Evolutionary conservation across 30 jellyfish, hydroid and myxozoan species (phyloP).

Genomic region (Pelagia noctiluca): DNA sequence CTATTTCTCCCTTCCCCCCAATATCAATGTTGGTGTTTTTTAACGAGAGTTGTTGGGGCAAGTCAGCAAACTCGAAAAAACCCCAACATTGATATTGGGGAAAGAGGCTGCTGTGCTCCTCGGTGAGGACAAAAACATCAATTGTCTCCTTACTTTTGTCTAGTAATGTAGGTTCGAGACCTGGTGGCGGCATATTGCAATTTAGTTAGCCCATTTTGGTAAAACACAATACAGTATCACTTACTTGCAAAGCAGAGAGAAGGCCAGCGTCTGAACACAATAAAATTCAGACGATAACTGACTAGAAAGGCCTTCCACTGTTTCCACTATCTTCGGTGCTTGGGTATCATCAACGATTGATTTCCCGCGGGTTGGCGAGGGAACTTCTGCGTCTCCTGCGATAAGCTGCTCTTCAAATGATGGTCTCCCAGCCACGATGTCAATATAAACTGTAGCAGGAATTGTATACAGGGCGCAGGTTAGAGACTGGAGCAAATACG

Average conservation of each 20-base stretch:
- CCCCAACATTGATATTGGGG: no score
- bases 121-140: no score
- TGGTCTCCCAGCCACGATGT: not conserved
- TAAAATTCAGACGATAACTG: not conserved
- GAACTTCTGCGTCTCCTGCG: not conserved
- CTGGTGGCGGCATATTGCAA: no score
- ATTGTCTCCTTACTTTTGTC: no score
- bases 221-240: no score
- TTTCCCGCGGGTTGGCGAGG: not conserved
- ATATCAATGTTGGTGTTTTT: no score
- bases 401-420: slow-evolving; percentile 1
- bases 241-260: not conserved
- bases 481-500: not conserved
- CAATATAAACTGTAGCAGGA: not conserved
- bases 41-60: no score
- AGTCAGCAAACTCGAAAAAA: no score
- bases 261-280: slow-evolving; percentile 9
- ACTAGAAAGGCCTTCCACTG: not conserved
- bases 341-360: not conserved
- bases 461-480: slow-evolving; percentile 1
- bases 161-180: no score
- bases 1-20: no score
- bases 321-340: not conserved
- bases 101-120: no score
- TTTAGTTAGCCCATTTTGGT: no score